Conservation (phyloP, 2,888 invertebrate genomes). For the Baccha elongata region DNA sequence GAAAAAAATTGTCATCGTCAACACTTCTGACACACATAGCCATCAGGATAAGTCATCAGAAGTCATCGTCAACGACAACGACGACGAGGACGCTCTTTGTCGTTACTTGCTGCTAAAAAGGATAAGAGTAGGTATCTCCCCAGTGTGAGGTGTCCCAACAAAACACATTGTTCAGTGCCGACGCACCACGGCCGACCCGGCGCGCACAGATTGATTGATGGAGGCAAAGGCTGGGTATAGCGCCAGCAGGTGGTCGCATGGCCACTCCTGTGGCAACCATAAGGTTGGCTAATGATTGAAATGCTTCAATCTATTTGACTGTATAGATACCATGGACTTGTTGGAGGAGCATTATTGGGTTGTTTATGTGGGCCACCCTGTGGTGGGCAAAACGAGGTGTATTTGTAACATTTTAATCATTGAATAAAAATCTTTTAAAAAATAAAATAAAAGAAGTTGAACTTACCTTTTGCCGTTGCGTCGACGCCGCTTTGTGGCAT, state of each 20-base stretch:
- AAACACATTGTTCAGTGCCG: slow-evolving; percentile 23
- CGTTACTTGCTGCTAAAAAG: slow-evolving; percentile 11
- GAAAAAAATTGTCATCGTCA: slow-evolving; percentile 55
- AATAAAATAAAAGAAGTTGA: neutral
- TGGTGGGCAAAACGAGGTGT: slow-evolving; percentile 48
- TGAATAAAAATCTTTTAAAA: neutral
- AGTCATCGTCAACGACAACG: slow-evolving; percentile 29
- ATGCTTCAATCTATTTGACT: slow-evolving; percentile 67
- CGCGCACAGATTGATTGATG: slow-evolving; percentile 71
- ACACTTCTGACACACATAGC: slow-evolving; percentile 49
- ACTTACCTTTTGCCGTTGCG: slow-evolving; percentile 97
- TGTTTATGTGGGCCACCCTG: slow-evolving; percentile 73
- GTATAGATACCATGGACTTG: neutral
- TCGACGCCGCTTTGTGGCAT: slow-evolving; percentile 96
- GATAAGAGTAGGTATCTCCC: slow-evolving; percentile 38
- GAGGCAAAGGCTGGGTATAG: slow-evolving; percentile 61
- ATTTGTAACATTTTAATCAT: slow-evolving; percentile 59
- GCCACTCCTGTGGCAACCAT: slow-evolving; percentile 66
- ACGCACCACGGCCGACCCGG: neutral
- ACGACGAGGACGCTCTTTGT: slow-evolving; percentile 6
- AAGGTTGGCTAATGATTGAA: slow-evolving; percentile 64
- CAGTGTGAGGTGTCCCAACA: slow-evolving; percentile 63
- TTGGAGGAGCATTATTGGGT: neutral
- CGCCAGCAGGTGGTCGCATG: slow-evolving; percentile 69
- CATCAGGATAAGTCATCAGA: slow-evolving; percentile 59